Evolutionary conservation across 2,888 invertebrate genomes (phyloP).

Genomic region (Hecatera dysodea): DNA sequence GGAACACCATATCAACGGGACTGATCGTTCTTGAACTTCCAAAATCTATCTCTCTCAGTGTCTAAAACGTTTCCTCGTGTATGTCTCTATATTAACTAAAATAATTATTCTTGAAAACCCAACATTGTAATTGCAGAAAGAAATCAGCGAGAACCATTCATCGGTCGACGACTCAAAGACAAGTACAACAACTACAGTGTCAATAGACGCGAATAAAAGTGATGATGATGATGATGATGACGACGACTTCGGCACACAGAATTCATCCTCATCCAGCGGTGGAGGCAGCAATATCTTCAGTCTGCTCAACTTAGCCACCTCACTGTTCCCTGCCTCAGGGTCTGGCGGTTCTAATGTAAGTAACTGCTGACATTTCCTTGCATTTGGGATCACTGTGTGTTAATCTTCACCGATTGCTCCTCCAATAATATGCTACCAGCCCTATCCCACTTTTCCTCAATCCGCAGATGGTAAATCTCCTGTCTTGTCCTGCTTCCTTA

Average conservation of each 20-base stretch:
- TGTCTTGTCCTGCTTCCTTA: not conserved
- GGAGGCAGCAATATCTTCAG: conserved; percentile 84
- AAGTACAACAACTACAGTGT: conserved; percentile 39
- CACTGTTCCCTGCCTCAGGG: conserved; percentile 78
- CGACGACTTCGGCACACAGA: conserved; percentile 68
- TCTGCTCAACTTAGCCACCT: conserved; percentile 77
- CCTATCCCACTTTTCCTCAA: not conserved
- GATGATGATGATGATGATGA: conserved; percentile 71
- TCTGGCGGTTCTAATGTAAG: conserved; percentile 75
- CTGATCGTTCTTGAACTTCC: too few species aligned
- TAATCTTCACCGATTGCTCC: not conserved
- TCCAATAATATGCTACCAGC: not conserved
- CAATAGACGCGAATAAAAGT: conserved; percentile 65
- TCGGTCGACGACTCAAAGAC: conserved; percentile 16
- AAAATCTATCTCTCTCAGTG: too few species aligned
- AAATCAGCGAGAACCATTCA: not conserved
- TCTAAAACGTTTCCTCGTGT: too few species aligned
- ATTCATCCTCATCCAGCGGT: conserved; percentile 56
- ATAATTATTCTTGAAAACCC: not conserved
- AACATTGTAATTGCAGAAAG: conserved; percentile 32
- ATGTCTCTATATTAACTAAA: not conserved
- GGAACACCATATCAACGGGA: too few species aligned
- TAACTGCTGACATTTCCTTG: conserved; percentile 24
- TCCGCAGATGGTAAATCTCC: not conserved
- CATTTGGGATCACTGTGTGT: not conserved